phyloP scores from a whole-genome alignment of 1,140 invertebrate genomes.

The Luehdorfia chinensis region DNA sequence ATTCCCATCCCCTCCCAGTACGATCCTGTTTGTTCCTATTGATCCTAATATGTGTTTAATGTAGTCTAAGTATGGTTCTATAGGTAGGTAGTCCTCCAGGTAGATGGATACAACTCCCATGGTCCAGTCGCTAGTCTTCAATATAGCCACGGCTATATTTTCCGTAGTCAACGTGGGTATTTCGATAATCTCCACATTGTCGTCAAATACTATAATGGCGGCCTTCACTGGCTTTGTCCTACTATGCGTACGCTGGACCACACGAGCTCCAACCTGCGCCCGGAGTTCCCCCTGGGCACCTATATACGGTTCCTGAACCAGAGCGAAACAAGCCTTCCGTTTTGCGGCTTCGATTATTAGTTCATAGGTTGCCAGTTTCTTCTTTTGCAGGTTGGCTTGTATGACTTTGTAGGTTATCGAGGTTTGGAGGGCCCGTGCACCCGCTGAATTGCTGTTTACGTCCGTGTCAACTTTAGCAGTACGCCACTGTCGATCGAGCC shows the following conservation, averaged over 20 bases:
- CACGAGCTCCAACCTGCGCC: neutral
- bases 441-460: no score
- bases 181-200: constrained; percentile 3
- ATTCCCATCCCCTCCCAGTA: constrained; percentile 33
- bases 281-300: neutral
- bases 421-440: no score
- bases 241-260: neutral
- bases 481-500: no score
- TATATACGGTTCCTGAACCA: constrained; percentile 14
- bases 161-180: neutral
- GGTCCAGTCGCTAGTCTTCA: no score
- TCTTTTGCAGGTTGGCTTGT: neutral
- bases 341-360: neutral
- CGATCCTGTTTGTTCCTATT: constrained; percentile 15
- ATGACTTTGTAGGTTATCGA: no score
- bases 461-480: no score
- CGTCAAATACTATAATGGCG: constrained; percentile 12
- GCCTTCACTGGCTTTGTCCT: constrained; percentile 15
- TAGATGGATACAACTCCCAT: constrained; percentile 31
- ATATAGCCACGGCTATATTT: neutral
- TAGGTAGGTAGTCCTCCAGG: constrained; percentile 24
- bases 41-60: neutral
- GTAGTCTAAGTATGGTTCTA: constrained; percentile 16
- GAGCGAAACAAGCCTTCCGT: neutral
- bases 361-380: neutral